phyloP scores from a whole-genome alignment of 2,113 vertebrate species.

The Sphyrna mokarran region DNA sequence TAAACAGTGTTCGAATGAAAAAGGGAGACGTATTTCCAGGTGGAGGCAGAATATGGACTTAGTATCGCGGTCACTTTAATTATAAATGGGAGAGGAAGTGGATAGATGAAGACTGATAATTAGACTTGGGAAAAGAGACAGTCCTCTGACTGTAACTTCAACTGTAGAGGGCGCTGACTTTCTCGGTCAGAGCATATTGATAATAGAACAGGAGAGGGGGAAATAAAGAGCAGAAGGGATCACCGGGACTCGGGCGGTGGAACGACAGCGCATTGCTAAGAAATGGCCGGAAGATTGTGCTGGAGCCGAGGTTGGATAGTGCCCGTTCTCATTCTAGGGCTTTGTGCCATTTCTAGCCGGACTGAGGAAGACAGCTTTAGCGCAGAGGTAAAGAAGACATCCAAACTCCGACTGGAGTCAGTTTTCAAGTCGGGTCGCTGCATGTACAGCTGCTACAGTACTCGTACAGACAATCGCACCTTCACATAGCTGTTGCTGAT shows the following conservation, averaged over 20 bases:
- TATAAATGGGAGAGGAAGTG: not conserved
- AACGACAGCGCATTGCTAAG: not conserved
- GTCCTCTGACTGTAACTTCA: not conserved
- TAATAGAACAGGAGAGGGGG: not conserved
- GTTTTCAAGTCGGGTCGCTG: constrained; percentile 16
- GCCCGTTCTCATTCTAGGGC: constrained; percentile 2
- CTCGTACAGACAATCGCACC: not conserved
- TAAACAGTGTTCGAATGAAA: not conserved
- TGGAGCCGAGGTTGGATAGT: not conserved
- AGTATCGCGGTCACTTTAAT: not conserved
- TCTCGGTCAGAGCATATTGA: not conserved
- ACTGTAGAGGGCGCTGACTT: constrained; percentile 28
- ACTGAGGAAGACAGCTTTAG: constrained; percentile 26
- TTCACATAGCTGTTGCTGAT: constrained; percentile 1
- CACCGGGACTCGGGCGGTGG: not conserved
- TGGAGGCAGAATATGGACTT: not conserved
- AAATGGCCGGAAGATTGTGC: constrained; percentile 6
- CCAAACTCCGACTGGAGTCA: constrained; percentile 16
- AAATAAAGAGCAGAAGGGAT: not conserved
- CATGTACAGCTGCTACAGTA: constrained; percentile 22
- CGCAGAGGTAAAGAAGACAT: constrained; percentile 36
- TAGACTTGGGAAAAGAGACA: not conserved
- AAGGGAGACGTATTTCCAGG: not conserved
- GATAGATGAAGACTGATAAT: constrained; percentile 2
- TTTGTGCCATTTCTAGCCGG: not conserved